Base-by-base conservation (phyloP, 2,888 invertebrate genomes). In the Morinoia aosen region DNA sequence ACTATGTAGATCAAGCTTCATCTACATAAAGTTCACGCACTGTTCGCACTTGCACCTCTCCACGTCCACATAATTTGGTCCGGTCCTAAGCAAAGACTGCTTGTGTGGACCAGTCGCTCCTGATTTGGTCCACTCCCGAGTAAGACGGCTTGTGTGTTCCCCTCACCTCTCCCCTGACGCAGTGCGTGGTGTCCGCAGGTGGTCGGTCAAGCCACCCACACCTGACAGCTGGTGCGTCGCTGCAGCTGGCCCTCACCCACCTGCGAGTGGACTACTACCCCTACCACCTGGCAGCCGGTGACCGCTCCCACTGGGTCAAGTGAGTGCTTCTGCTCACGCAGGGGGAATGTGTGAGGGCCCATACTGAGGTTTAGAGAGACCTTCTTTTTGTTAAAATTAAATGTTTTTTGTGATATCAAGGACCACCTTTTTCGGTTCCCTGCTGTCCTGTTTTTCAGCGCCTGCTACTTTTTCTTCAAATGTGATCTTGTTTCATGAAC, bases 201-300 rank as follows among this genome's bases (percentile, higher is more conserved):
- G 95, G 95, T 61, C 40, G 95, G 0, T 95, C 95, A 0, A 93
- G 93, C 11, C 94, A 95, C 56, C 91, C 95, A 11, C 40, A 58
- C 90, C 97, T 99, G 57, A 98, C 98, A 97, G 98, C 98, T 96
- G 99, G 99, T 3, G 99, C 99, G 1, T 99, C 99, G 0, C 97
- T 99, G 95, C 99, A 99, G 97, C 98, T 97, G 58, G 96, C 96
- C 7, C 88, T 97, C 5, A 95, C 98, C 98, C 97, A 98, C 98
- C 97, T 97, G 96, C 97, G 97, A 96, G 98, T 99, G 1, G 99
- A 99, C 97, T 98, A 98, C 97, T 99, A 99, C 97, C 99, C 99
- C 0, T 99, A 99, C 97, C 99, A 99, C 97, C 98, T 99, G 97
- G 99, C 99, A 61, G 98, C 98, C 97, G 98, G 98, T 64, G 98